These are phyloP conservation scores for Eptesicus fuscus DNA, from an alignment of 2,113 vertebrate genomes.

Conservation along the genomic window DNA sequence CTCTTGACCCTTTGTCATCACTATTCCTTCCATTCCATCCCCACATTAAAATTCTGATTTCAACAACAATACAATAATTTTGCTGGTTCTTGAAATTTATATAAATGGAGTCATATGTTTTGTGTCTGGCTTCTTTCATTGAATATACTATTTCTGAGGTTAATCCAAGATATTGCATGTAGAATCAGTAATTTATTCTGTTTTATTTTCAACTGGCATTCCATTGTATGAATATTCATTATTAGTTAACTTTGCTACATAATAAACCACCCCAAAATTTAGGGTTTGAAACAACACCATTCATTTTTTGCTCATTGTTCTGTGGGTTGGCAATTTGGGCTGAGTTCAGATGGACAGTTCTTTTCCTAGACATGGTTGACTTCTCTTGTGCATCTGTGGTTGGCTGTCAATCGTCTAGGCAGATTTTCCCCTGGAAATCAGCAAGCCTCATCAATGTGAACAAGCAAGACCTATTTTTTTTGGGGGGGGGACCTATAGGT, in stretches of 20 bases:
- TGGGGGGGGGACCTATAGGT: background rate
- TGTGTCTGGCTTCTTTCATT: background rate
- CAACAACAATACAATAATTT: background rate
- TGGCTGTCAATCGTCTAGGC: background rate
- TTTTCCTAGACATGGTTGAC: background rate
- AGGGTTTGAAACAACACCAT: background rate
- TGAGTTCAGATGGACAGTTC: background rate
- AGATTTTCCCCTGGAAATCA: background rate
- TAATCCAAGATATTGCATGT: background rate
- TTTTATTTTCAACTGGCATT: constrained; percentile 16
- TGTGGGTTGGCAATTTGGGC: background rate
- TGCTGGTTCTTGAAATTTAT: background rate
- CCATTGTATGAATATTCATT: background rate
- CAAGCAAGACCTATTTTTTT: too few species aligned
- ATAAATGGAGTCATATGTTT: background rate
- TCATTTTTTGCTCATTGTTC: background rate
- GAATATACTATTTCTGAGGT: background rate
- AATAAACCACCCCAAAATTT: background rate
- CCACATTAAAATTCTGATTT: background rate
- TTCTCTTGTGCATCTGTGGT: background rate
- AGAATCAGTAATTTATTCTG: background rate
- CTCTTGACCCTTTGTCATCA: background rate
- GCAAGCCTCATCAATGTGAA: too few species aligned
- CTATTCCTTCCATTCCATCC: background rate
- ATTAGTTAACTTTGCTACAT: background rate